These are phyloP conservation scores for Myoxocephalus aenaeus DNA, from an alignment of 2,797 vertebrate genomes.

Conservation along the genomic window DNA sequence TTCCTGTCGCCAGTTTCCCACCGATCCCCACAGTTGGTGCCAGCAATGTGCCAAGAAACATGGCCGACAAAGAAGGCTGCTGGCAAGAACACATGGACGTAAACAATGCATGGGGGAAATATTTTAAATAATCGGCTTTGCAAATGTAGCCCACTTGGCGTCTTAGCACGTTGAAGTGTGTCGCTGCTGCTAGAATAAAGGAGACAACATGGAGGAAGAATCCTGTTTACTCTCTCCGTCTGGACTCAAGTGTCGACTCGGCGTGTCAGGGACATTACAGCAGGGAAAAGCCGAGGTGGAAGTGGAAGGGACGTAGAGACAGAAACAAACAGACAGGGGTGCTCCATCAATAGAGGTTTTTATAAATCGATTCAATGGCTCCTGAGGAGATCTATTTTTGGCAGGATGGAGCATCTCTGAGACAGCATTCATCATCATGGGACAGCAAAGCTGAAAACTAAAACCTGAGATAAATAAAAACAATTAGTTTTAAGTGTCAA, in stretches of 20 bases:
- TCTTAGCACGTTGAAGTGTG: not conserved
- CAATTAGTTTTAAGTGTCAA: not conserved
- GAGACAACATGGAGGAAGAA: constrained; percentile 19
- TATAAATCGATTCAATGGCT: constrained; percentile 27
- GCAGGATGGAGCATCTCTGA: not conserved
- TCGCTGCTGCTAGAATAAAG: not conserved
- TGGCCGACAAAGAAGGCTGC: not conserved
- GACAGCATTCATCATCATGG: not conserved
- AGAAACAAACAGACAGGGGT: constrained; percentile 2
- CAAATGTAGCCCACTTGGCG: not conserved
- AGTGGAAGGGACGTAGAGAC: not conserved
- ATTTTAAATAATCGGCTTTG: not conserved
- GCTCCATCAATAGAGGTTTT: constrained; percentile 28
- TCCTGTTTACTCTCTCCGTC: not conserved
- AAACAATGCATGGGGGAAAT: not conserved
- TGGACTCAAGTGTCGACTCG: constrained; percentile 1
- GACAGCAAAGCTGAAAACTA: not conserved
- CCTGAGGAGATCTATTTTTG: constrained; percentile 31
- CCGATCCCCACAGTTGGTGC: not conserved
- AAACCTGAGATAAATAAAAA: not conserved
- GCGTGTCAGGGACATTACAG: not conserved
- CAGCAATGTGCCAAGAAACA: not conserved
- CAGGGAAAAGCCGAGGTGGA: not conserved
- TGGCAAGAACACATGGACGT: not conserved
- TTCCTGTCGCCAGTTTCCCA: no score